Conservation (phyloP, 2,797 vertebrate species). For the Perodicticus potto region DNA sequence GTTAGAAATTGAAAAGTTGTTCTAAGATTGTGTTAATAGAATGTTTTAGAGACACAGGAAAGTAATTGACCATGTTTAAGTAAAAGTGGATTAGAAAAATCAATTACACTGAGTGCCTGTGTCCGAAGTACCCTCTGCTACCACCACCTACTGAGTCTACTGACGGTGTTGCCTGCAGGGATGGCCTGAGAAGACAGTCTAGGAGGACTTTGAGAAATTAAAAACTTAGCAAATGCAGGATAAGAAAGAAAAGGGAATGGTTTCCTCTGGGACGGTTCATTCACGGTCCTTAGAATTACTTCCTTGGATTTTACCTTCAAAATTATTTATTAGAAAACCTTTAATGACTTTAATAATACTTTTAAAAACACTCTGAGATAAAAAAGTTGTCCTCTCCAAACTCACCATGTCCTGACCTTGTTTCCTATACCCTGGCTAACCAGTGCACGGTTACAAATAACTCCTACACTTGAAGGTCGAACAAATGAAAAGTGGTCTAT, state of each 20-base stretch:
- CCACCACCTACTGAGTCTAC: background rate
- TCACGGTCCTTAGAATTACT: background rate
- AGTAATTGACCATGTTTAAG: slow-evolving; percentile 13
- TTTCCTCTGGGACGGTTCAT: background rate
- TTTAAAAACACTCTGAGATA: background rate
- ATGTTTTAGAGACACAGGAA: slow-evolving; percentile 13
- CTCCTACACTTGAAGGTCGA: accelerated
- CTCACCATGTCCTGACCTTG: accelerated
- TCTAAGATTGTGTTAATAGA: background rate
- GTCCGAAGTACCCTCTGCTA: background rate
- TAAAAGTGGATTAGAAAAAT: slow-evolving; percentile 61
- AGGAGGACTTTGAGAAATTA: background rate
- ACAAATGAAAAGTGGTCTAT: accelerated
- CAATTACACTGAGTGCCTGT: background rate
- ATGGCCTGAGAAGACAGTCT: background rate
- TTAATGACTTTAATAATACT: background rate
- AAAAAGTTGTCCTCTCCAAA: background rate
- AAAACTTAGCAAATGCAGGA: background rate
- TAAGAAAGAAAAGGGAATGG: background rate
- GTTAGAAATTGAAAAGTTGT: background rate
- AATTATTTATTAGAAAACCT: slow-evolving; percentile 3
- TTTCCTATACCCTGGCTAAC: background rate
- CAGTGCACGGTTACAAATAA: accelerated
- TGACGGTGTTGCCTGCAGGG: accelerated
- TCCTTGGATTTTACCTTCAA: background rate